A percentile compares a stretch with the other conserved stretches of the same genome.
Conservation (phyloP, 2,113 vertebrate genomes). For the Malurus cyaneus region DNA sequence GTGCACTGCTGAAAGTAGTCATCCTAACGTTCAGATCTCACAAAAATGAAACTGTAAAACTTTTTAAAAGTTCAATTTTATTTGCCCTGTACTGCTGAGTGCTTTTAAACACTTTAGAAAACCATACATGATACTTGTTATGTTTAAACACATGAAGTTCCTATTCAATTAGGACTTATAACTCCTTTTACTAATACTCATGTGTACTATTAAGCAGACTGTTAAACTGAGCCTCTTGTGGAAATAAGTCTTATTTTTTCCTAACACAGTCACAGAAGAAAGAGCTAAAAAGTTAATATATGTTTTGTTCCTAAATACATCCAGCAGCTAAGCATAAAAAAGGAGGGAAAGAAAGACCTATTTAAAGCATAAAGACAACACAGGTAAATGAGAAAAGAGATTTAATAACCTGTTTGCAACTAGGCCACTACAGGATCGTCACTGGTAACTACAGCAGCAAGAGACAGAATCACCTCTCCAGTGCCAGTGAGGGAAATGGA, state of each 20-base stretch:
- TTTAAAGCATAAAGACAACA: background rate
- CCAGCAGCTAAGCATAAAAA: background rate
- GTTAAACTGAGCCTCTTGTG: background rate
- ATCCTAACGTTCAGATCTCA: background rate
- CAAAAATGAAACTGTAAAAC: background rate
- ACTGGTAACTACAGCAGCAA: accelerated
- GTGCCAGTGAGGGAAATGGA: background rate
- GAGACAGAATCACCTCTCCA: background rate
- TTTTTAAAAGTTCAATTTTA: background rate
- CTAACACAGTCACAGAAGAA: background rate
- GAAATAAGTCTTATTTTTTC: background rate
- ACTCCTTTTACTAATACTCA: background rate
- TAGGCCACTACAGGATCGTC: background rate
- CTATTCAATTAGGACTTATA: background rate
- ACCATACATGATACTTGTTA: background rate
- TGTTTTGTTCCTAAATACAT: background rate
- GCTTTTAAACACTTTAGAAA: background rate
- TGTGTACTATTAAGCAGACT: background rate
- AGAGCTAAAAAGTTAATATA: background rate
- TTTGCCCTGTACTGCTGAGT: background rate
- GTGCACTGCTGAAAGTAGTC: background rate
- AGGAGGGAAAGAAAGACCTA: background rate
- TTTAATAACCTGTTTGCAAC: background rate
- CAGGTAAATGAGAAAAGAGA: background rate
- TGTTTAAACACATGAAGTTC: background rate